Percentiles rank a stretch among this genome's conserved stretches.
These are phyloP conservation scores for Dione juno DNA, from an alignment of 2,888 invertebrate genomes.

Conservation along the genomic window DNA sequence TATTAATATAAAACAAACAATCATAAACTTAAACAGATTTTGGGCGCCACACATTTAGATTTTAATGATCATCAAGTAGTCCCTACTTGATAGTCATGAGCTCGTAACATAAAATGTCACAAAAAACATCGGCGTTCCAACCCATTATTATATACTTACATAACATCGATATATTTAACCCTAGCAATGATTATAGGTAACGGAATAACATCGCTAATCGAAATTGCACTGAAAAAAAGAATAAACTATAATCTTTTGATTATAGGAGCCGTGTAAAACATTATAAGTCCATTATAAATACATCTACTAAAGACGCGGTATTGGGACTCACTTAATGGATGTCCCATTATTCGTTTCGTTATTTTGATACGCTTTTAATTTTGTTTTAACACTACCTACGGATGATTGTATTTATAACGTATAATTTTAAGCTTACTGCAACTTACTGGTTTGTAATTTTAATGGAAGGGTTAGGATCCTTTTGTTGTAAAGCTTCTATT, in stretches of 20 bases:
- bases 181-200: constrained; percentile 68
- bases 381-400: constrained; percentile 26
- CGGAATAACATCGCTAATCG: constrained; percentile 61
- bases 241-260: constrained; percentile 72
- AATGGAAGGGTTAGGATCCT: constrained; percentile 8
- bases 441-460: constrained; percentile 14
- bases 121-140: constrained; percentile 51
- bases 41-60: constrained; percentile 7
- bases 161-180: constrained; percentile 62
- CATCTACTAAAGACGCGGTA: constrained; percentile 73
- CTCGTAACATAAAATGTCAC: constrained; percentile 36
- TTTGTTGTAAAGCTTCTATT: constrained; percentile 5
- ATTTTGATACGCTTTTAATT: constrained; percentile 51
- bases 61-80: constrained; percentile 16
- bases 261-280: constrained; percentile 65
- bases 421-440: constrained; percentile 24
- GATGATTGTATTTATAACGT: constrained; percentile 9
- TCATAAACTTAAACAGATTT: not conserved
- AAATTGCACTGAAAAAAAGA: constrained; percentile 80
- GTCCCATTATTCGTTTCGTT: constrained; percentile 61
- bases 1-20: constrained; percentile 2
- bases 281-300: constrained; percentile 79
- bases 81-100: constrained; percentile 14
- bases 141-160: constrained; percentile 72
- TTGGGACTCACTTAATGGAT: constrained; percentile 60